These are phyloP conservation scores for Eupithecia subumbrata DNA, from an alignment of 2,888 invertebrate genomes.

Conservation along the genomic window DNA sequence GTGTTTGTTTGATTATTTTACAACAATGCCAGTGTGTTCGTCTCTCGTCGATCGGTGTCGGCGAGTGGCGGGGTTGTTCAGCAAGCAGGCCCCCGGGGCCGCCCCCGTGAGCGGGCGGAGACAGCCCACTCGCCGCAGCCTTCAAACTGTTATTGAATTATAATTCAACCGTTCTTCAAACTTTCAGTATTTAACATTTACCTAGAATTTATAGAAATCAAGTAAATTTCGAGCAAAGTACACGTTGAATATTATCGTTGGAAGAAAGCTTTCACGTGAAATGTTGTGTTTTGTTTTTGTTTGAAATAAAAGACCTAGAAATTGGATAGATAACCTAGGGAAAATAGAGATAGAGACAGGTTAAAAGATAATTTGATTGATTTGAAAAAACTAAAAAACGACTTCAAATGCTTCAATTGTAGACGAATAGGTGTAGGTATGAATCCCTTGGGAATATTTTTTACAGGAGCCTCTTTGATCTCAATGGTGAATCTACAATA, in stretches of 20 bases:
- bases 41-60: constrained; percentile 4
- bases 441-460: too few species aligned
- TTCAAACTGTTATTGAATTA: constrained; percentile 7
- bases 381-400: too few species aligned
- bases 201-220: background rate
- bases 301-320: too few species aligned
- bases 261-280: background rate
- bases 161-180: constrained; percentile 1
- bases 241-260: background rate
- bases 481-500: too few species aligned
- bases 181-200: background rate
- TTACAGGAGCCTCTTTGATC: too few species aligned
- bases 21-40: background rate
- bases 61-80: constrained; percentile 28
- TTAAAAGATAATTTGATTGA: too few species aligned
- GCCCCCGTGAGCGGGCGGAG: background rate
- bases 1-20: constrained; percentile 3
- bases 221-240: background rate
- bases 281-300: too few species aligned
- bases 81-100: constrained; percentile 34
- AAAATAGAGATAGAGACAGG: too few species aligned
- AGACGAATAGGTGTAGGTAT: too few species aligned
- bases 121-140: constrained; percentile 15
- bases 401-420: too few species aligned
- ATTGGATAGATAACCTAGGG: too few species aligned